Percentiles rank a stretch among this genome's conserved stretches.
These are phyloP conservation scores for Perizoma flavofasciatum DNA, from an alignment of 2,888 invertebrate genomes.

Conservation along the genomic window DNA sequence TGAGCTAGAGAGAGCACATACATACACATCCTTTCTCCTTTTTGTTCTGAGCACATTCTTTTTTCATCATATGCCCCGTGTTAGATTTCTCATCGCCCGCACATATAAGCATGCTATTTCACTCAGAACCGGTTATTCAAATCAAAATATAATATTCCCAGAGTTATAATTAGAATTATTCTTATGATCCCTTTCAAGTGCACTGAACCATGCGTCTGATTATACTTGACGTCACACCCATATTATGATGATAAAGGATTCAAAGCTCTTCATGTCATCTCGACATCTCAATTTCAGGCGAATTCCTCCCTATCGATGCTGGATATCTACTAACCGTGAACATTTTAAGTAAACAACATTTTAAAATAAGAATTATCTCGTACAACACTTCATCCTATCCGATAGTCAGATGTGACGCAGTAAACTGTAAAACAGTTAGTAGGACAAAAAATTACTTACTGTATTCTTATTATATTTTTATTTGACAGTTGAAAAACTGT, in stretches of 20 bases:
- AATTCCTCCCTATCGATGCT: constrained; percentile 4
- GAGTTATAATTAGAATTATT: constrained; percentile 15
- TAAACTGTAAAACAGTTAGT: too few species aligned
- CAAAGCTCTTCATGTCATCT: constrained; percentile 15
- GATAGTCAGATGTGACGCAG: too few species aligned
- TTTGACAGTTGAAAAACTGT: too few species aligned
- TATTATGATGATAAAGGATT: constrained; percentile 11
- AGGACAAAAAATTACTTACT: too few species aligned
- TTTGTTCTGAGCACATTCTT: too few species aligned
- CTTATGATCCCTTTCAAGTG: constrained; percentile 18
- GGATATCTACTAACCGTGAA: background rate
- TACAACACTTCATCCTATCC: too few species aligned
- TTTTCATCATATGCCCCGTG: too few species aligned
- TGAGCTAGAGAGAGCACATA: too few species aligned
- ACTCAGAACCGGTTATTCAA: background rate
- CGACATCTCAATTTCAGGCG: constrained; percentile 13
- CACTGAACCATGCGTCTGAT: constrained; percentile 15
- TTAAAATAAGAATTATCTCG: too few species aligned
- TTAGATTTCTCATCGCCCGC: too few species aligned
- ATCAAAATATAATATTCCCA: constrained; percentile 15
- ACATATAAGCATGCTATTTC: background rate
- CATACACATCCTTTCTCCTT: too few species aligned
- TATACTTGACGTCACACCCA: constrained; percentile 19
- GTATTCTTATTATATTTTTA: too few species aligned
- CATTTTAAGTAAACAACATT: background rate